Evolutionary conservation across 2,888 invertebrate genomes (phyloP).

Genomic region (Piscicola geometra): DNA sequence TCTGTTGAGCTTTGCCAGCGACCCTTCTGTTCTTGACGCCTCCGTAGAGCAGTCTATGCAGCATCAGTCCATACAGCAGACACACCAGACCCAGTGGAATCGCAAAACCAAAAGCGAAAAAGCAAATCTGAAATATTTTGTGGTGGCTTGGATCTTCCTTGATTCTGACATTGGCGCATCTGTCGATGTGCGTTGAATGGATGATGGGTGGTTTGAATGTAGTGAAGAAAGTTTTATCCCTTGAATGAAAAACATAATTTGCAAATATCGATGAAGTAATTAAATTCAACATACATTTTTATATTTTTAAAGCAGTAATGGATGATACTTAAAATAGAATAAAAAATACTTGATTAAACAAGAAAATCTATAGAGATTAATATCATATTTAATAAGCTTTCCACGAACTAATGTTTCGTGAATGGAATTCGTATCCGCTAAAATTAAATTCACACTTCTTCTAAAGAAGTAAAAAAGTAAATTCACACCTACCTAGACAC

Average conservation of each 20-base stretch:
- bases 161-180: slow-evolving; percentile 3
- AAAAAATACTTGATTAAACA: too few species aligned
- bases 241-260: neutral
- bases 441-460: too few species aligned
- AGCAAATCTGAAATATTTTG: slow-evolving; percentile 46
- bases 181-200: too few species aligned
- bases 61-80: slow-evolving; percentile 81
- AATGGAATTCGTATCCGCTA: too few species aligned
- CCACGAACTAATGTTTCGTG: too few species aligned
- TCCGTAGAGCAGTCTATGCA: slow-evolving; percentile 78
- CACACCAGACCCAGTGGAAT: slow-evolving; percentile 80
- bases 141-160: slow-evolving; percentile 30
- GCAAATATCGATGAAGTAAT: too few species aligned
- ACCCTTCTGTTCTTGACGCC: slow-evolving; percentile 50
- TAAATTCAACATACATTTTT: too few species aligned
- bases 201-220: neutral
- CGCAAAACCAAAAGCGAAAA: slow-evolving; percentile 81
- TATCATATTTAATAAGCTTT: neutral
- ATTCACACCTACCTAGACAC: neutral
- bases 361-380: too few species aligned
- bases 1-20: neutral
- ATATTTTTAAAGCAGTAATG: too few species aligned
- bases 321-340: too few species aligned
- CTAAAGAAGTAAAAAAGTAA: neutral
- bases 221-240: neutral